Percentiles rank a stretch among this genome's conserved stretches.
Evolutionary conservation across 2,113 vertebrate species (phyloP).

Genomic region (Pan troglodytes): NHGRI_mPanTro3-v2.1_pri NC_072411.2:52816501-52817000

Average conservation of each 20-base stretch:
- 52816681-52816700: neutral
- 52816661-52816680: neutral
- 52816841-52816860: neutral
- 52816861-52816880: neutral
- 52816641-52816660: neutral
- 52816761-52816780: neutral
- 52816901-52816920: slow-evolving; percentile 23
- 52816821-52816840: neutral
- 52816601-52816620: neutral
- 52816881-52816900: neutral
- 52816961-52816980: neutral
- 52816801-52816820: neutral
- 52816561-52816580: neutral
- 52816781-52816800: neutral
- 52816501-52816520: neutral
- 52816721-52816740: neutral
- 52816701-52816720: neutral
- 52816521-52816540: neutral
- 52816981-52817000: slow-evolving; percentile 48
- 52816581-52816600: neutral
- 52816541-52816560: neutral
- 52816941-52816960: neutral
- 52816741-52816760: neutral
- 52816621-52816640: neutral
- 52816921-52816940: neutral